Base-by-base conservation (phyloP, 1,140 invertebrate species). In the Drosophila oshimai region DNA sequence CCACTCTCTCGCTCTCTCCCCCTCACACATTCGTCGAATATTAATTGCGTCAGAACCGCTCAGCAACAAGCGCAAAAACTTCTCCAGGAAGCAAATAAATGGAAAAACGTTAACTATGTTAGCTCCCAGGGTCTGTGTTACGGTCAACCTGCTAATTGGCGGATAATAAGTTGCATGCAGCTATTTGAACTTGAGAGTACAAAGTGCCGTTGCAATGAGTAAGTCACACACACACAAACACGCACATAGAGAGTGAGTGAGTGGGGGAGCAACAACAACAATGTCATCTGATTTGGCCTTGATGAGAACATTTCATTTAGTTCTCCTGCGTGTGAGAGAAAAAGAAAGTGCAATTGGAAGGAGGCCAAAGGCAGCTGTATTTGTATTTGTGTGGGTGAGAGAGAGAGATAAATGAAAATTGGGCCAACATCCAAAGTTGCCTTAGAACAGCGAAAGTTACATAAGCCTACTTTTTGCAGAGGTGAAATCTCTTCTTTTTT, bases 261-360 rank as follows among this genome's bases (percentile, higher is more conserved):
- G 54, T 45, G 45, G n/a, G n/a, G n/a, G n/a, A n/a, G 36, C 18
- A 51, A 62, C 72, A 84, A 75, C 70, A 84, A 80, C 69, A 74
- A 74, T 87, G 81, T 64, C 71, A 54, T 62, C 55, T 12, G 42
- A 54, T 50, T 50, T 57, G 61, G 65, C 36, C 33, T 53, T 55
- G 72, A 18, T 58, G 57, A 73, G 57, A 54, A 67, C 24, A 47
- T 73, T 64, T 28, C 20, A 55, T 22, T 31, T 36, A 33, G 17
- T 4, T 28, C 15, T 10, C 50, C 12, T 61, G 65, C 65, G 42
- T 41, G 33, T n/a, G 65, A 69, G 49, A 41, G 42, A 54, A 33
- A 55, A 54, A 64, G 45, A 55, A 83, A 74, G 55, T 86, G 71
- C 71, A 86, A 41, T 80, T 84, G 80, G 65, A 80, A 73, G 18